Evolutionary conservation across 2,797 vertebrate genomes (phyloP).

Genomic region (Gambelia wislizenii): DNA sequence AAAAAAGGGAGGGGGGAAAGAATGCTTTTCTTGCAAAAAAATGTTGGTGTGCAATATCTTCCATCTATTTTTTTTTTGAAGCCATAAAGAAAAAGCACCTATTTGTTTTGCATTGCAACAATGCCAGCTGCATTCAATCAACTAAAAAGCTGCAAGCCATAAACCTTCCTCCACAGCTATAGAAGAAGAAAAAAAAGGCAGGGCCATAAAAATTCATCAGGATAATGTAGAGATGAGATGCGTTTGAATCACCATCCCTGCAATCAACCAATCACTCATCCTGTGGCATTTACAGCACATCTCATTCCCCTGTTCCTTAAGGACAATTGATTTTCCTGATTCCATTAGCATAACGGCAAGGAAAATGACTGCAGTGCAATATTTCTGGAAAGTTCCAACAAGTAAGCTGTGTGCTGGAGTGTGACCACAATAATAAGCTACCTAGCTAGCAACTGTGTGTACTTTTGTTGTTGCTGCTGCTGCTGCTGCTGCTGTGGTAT

Average conservation of each 20-base stretch:
- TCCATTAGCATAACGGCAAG: slow-evolving; percentile 91
- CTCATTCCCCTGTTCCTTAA: slow-evolving; percentile 92
- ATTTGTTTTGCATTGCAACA: slow-evolving; percentile 87
- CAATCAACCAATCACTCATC: slow-evolving; percentile 90
- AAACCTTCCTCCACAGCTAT: slow-evolving; percentile 86
- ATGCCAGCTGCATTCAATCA: slow-evolving; percentile 89
- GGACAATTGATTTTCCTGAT: slow-evolving; percentile 93
- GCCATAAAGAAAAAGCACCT: slow-evolving; percentile 85
- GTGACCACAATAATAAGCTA: slow-evolving; percentile 85
- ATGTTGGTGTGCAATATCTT: slow-evolving; percentile 80
- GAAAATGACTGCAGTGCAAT: slow-evolving; percentile 89
- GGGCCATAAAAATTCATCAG: slow-evolving; percentile 89
- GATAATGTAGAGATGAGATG: slow-evolving; percentile 87
- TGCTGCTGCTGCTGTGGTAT: slow-evolving; percentile 68
- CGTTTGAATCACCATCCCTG: slow-evolving; percentile 82
- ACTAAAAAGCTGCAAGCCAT: slow-evolving; percentile 88
- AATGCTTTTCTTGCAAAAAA: slow-evolving; percentile 81
- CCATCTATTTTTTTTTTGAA: slow-evolving; percentile 78
- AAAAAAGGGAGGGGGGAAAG: slow-evolving; percentile 49
- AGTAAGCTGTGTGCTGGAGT: slow-evolving; percentile 84
- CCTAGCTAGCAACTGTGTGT: slow-evolving; percentile 74
- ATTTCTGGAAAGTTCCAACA: slow-evolving; percentile 89
- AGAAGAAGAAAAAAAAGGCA: slow-evolving; percentile 78
- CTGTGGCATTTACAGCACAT: slow-evolving; percentile 91
- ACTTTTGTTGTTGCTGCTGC: slow-evolving; percentile 73